Conservation (phyloP, 1,140 invertebrate species). For the Venustaconcha ellipsiformis region DNA sequence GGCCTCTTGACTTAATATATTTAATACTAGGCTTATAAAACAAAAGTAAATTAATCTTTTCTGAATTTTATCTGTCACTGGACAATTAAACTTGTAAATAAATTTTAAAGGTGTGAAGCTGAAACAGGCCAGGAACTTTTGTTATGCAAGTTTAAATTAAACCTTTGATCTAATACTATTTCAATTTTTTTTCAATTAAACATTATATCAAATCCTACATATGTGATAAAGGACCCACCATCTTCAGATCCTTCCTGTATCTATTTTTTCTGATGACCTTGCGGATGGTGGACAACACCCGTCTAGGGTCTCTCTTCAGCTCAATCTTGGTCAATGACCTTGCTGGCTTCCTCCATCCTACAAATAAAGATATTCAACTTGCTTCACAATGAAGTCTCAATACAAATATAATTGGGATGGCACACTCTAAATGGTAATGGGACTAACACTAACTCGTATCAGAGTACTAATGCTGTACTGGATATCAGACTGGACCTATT, state of each 20-base stretch:
- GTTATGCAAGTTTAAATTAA: not conserved
- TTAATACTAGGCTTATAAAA: no score
- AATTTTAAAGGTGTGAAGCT: not conserved
- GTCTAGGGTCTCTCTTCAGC: conserved; percentile 85
- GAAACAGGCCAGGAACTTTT: not conserved
- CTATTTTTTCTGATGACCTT: conserved; percentile 82
- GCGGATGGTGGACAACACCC: conserved; percentile 86
- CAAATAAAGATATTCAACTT: not conserved
- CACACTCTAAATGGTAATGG: no score
- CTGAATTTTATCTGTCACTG: no score
- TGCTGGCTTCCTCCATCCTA: conserved; percentile 71
- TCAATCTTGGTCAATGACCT: conserved; percentile 79
- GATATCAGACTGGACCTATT: no score
- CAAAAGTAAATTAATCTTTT: no score
- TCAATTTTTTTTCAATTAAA: no score
- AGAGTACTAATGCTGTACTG: no score
- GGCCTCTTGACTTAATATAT: no score
- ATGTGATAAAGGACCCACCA: conserved; percentile 72
- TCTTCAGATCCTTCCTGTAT: conserved; percentile 90
- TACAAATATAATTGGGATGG: not conserved
- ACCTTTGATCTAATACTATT: no score
- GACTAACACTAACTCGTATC: no score
- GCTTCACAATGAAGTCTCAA: not conserved
- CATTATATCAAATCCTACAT: no score
- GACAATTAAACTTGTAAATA: not conserved